Percentiles rank a stretch among this genome's conserved stretches.
phyloP scores from a whole-genome alignment of 1,140 invertebrate genomes.

The Micrasema minimum region DNA sequence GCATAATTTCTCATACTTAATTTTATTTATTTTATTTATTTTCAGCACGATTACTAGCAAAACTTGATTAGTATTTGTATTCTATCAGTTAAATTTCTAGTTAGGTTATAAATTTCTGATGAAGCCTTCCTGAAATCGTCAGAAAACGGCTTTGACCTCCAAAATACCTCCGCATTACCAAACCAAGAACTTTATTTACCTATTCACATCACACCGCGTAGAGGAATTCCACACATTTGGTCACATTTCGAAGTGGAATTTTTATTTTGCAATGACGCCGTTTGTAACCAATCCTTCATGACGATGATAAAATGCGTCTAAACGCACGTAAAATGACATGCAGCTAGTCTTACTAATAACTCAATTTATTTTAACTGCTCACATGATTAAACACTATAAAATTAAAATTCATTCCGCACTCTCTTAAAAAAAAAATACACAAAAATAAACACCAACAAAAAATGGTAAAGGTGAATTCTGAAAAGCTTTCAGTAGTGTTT shows the following conservation, averaged over 20 bases:
- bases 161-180: not conserved
- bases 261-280: slow-evolving; percentile 21
- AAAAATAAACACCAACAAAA: not conserved
- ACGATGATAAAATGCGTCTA: not conserved
- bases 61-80: not conserved
- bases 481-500: no score
- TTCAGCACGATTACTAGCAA: no score
- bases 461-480: no score
- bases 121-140: not conserved
- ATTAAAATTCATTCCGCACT: not conserved
- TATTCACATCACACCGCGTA: slow-evolving; percentile 16
- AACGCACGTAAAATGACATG: not conserved
- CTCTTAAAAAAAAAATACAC: not conserved
- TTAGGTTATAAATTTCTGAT: not conserved
- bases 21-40: not conserved
- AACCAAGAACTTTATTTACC: not conserved
- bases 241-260: slow-evolving; percentile 16
- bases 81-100: not conserved
- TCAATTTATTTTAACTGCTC: not conserved
- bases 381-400: not conserved
- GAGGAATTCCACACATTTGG: slow-evolving; percentile 10
- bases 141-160: not conserved
- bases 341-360: not conserved
- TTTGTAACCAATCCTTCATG: not conserved
- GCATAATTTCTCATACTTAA: not conserved